phyloP scores from a whole-genome alignment of 2,888 invertebrate species.

The Eurytoma adleriae region DNA sequence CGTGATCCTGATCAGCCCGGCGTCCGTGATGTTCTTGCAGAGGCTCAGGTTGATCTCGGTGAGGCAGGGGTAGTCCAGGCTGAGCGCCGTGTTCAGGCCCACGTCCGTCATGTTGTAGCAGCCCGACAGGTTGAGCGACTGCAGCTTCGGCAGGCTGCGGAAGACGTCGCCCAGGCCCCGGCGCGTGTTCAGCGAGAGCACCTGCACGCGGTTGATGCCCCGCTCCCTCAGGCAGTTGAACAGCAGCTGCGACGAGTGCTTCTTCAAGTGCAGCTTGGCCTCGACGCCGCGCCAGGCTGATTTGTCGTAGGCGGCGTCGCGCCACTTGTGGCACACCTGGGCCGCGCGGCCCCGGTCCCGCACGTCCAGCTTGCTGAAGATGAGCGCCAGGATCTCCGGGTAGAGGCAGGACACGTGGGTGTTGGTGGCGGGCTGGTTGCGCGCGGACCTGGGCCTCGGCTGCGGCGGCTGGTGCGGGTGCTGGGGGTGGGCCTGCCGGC shows the following conservation, averaged over 20 bases:
- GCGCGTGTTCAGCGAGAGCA: slow-evolving; percentile 86
- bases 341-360: slow-evolving; percentile 93
- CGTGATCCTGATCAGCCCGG: slow-evolving; percentile 89
- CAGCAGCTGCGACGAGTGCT: slow-evolving; percentile 89
- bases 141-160: slow-evolving; percentile 89
- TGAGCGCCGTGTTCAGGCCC: slow-evolving; percentile 89
- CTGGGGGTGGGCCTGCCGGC: slow-evolving; percentile 45
- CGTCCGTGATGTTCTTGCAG: slow-evolving; percentile 97
- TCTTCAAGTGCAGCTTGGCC: slow-evolving; percentile 91
- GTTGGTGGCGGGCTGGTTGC: slow-evolving; percentile 73
- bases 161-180: slow-evolving; percentile 89
- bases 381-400: slow-evolving; percentile 94
- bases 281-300: slow-evolving; percentile 96
- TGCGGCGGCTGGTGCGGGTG: slow-evolving; percentile 33
- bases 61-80: slow-evolving; percentile 85
- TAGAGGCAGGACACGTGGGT: slow-evolving; percentile 90
- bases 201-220: slow-evolving; percentile 92
- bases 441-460: slow-evolving; percentile 45
- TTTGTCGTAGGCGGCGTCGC: slow-evolving; percentile 94
- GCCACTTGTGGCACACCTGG: slow-evolving; percentile 92
- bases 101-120: slow-evolving; percentile 95
- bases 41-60: slow-evolving; percentile 91
- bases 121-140: slow-evolving; percentile 92
- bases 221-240: slow-evolving; percentile 91
- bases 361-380: slow-evolving; percentile 93